Percentiles rank a stretch among this genome's conserved stretches.
Evolutionary conservation across 2,888 invertebrate genomes (phyloP).

Genomic region (Halocaridina rubra): DNA sequence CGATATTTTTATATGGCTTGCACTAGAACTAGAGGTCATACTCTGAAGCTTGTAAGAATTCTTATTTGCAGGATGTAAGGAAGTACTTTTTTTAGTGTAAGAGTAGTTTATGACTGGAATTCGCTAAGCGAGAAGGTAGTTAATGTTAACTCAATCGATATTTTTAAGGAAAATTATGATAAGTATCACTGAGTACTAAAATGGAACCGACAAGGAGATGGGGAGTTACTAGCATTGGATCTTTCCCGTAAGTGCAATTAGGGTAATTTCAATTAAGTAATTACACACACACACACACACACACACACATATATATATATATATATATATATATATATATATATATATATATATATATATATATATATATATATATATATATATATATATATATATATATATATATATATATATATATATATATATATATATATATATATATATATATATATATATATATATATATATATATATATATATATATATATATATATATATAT

Average conservation of each 20-base stretch:
- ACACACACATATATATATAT: background rate
- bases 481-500: background rate
- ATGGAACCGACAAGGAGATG: too few species aligned
- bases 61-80: too few species aligned
- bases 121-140: too few species aligned
- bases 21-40: too few species aligned
- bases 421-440: slow-evolving; percentile 1
- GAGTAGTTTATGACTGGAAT: too few species aligned
- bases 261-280: background rate
- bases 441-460: background rate
- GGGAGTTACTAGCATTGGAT: background rate
- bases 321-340: background rate
- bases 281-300: background rate
- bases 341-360: slow-evolving; percentile 1
- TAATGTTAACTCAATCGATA: too few species aligned
- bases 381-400: background rate
- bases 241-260: background rate
- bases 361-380: background rate
- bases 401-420: background rate
- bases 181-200: too few species aligned
- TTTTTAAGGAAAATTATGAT: too few species aligned
- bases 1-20: too few species aligned
- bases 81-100: too few species aligned
- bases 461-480: background rate
- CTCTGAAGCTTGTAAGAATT: too few species aligned